Percentiles rank a stretch among this genome's conserved stretches.
Evolutionary conservation across 2,797 vertebrate genomes (phyloP).

Genomic region (Salarias fasciatus): DNA sequence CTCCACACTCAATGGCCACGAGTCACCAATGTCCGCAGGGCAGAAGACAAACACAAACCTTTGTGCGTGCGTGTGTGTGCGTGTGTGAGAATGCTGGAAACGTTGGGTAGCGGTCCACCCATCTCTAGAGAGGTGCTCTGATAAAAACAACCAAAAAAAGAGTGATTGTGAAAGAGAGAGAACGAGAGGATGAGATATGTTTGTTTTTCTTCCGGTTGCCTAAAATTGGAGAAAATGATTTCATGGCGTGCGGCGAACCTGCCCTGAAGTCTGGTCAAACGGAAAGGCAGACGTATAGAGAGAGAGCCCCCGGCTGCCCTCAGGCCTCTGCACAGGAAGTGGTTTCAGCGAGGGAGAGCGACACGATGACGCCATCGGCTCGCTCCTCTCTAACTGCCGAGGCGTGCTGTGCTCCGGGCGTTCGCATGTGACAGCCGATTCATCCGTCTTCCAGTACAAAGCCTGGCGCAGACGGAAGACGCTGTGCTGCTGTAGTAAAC

Average conservation of each 20-base stretch:
- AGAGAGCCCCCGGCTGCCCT: slow-evolving; percentile 49
- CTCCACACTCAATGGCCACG: slow-evolving; percentile 55
- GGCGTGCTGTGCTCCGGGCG: slow-evolving; percentile 33
- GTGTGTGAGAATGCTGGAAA: slow-evolving; percentile 52
- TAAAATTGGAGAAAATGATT: slow-evolving; percentile 79
- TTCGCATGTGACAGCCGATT: slow-evolving; percentile 33
- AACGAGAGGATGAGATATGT: slow-evolving; percentile 39
- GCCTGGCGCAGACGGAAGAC: neutral
- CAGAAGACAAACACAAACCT: slow-evolving; percentile 46
- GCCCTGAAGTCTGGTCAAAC: slow-evolving; percentile 35
- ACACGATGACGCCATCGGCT: slow-evolving; percentile 44
- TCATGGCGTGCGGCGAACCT: slow-evolving; percentile 63
- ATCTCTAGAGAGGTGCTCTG: slow-evolving; percentile 48
- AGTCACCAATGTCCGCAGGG: slow-evolving; percentile 49
- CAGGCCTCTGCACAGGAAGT: slow-evolving; percentile 72
- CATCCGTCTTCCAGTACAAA: slow-evolving; percentile 21
- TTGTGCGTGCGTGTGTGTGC: slow-evolving; percentile 18
- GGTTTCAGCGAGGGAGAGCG: slow-evolving; percentile 63
- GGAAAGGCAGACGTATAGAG: slow-evolving; percentile 26
- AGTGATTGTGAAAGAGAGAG: slow-evolving; percentile 55
- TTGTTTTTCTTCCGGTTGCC: slow-evolving; percentile 52
- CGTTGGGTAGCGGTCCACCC: slow-evolving; percentile 40
- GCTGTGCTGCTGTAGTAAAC: slow-evolving; percentile 15
- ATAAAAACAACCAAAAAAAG: slow-evolving; percentile 26
- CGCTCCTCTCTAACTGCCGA: slow-evolving; percentile 35